phyloP scores from a whole-genome alignment of 2,888 invertebrate species.

The Tuberolachnus salignus region DNA sequence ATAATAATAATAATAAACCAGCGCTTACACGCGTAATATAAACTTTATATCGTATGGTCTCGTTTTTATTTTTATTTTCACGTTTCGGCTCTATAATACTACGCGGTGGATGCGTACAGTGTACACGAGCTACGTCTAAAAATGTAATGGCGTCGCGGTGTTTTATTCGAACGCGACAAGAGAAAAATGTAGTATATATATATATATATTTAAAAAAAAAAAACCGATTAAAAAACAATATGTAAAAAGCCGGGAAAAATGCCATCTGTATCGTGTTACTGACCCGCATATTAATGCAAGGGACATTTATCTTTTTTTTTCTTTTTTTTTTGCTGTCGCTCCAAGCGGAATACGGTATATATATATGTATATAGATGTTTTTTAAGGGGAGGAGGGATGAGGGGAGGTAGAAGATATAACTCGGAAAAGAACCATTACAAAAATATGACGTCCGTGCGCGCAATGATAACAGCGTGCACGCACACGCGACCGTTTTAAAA shows the following conservation, averaged over 20 bases:
- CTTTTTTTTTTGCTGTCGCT: too few relatives aligned
- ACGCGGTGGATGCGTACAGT: background rate
- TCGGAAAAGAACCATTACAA: conserved; percentile 35
- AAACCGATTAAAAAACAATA: conserved; percentile 35
- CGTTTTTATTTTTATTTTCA: background rate
- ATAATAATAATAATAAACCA: too few relatives aligned
- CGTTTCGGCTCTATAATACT: too few relatives aligned
- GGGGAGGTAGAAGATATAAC: background rate
- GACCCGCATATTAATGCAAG: conserved; percentile 47
- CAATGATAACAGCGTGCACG: background rate
- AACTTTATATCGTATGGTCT: too few relatives aligned
- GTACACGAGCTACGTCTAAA: background rate
- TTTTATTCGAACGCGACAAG: background rate
- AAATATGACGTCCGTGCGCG: conserved; percentile 31
- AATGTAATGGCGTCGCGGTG: background rate
- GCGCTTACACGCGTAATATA: too few relatives aligned
- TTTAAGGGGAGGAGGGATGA: background rate
- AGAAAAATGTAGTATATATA: background rate
- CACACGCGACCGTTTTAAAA: conserved; percentile 1
- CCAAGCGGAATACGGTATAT: background rate
- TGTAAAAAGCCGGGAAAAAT: conserved; percentile 10
- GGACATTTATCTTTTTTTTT: conserved; percentile 44
- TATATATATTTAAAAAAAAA: background rate
- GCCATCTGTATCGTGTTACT: conserved; percentile 34
- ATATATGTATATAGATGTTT: too few relatives aligned